Evolutionary conservation across 1,140 invertebrate genomes (phyloP).

Genomic region (Scaptomyza pallida): DNA sequence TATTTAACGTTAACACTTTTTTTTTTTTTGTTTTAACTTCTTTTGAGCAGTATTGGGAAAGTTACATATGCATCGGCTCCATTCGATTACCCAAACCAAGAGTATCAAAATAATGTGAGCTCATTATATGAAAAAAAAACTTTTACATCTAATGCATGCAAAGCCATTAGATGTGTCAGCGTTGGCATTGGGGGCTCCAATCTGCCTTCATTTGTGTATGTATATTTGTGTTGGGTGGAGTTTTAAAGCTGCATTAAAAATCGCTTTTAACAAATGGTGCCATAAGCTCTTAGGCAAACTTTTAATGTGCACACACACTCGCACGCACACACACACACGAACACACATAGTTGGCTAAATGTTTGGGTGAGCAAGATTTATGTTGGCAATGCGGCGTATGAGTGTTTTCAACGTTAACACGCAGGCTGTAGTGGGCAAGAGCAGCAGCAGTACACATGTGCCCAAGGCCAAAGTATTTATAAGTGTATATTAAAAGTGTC

Average conservation of each 20-base stretch:
- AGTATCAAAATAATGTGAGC: conserved; percentile 44
- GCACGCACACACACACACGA: conserved; percentile 7
- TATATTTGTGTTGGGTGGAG: conserved; percentile 8
- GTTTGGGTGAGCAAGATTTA: conserved; percentile 56
- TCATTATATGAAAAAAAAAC: conserved; percentile 61
- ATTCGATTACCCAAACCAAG: conserved; percentile 10
- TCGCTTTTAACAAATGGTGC: conserved; percentile 80
- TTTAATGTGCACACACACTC: conserved; percentile 65
- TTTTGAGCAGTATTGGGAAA: neutral
- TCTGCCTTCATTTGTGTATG: neutral
- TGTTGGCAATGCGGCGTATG: conserved; percentile 63
- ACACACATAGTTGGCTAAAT: conserved; percentile 32
- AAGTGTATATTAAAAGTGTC: conserved; percentile 73
- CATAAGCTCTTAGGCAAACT: conserved; percentile 78
- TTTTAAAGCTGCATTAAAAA: conserved; percentile 77
- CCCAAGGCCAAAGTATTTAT: conserved; percentile 46
- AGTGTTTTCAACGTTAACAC: conserved; percentile 71
- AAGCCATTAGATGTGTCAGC: conserved; percentile 69
- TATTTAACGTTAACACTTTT: too few species aligned
- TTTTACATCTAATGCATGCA: conserved; percentile 53
- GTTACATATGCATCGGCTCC: neutral
- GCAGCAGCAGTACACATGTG: conserved; percentile 17
- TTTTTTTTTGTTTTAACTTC: neutral
- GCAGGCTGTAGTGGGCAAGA: conserved; percentile 25
- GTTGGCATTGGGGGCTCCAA: conserved; percentile 44